Evolutionary conservation across 1,140 invertebrate genomes (phyloP).

Genomic region (Microplitis demolitor): DNA sequence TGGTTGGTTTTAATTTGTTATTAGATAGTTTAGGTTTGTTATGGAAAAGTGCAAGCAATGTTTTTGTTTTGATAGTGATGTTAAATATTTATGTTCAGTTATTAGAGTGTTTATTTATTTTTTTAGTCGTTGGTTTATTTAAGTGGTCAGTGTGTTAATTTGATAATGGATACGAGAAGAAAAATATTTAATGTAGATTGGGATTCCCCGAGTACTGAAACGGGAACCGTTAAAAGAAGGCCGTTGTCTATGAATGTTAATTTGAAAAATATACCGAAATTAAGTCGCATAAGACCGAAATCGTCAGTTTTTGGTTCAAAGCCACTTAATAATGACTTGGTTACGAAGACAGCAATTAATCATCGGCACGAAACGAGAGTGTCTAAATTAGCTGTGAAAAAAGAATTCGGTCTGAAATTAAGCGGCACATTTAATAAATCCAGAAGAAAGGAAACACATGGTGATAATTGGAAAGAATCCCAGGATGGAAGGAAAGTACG

Average conservation of each 20-base stretch:
- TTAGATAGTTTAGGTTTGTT: neutral
- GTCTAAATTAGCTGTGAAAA: slow-evolving; percentile 28
- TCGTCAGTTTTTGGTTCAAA: slow-evolving; percentile 31
- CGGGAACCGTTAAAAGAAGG: slow-evolving; percentile 69
- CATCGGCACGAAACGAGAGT: neutral
- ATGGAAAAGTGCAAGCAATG: slow-evolving; percentile 12
- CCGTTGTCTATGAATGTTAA: slow-evolving; percentile 55
- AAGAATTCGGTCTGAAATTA: slow-evolving; percentile 41
- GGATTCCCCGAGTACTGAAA: slow-evolving; percentile 71
- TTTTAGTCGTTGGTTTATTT: neutral
- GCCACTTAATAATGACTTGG: slow-evolving; percentile 24
- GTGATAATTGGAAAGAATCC: slow-evolving; percentile 7
- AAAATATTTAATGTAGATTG: slow-evolving; percentile 64
- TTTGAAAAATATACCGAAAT: slow-evolving; percentile 24
- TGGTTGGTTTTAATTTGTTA: neutral
- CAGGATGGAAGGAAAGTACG: neutral
- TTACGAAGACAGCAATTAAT: neutral
- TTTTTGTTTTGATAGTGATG: too few species aligned
- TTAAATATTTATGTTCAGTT: neutral
- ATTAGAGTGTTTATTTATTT: neutral
- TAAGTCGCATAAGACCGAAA: slow-evolving; percentile 43
- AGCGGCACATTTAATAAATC: slow-evolving; percentile 1
- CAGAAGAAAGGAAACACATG: neutral
- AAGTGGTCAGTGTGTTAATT: neutral
- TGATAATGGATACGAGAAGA: slow-evolving; percentile 34